Evolutionary conservation across 2,888 invertebrate species (phyloP).

Genomic region (Drosophila meridiana): DNA sequence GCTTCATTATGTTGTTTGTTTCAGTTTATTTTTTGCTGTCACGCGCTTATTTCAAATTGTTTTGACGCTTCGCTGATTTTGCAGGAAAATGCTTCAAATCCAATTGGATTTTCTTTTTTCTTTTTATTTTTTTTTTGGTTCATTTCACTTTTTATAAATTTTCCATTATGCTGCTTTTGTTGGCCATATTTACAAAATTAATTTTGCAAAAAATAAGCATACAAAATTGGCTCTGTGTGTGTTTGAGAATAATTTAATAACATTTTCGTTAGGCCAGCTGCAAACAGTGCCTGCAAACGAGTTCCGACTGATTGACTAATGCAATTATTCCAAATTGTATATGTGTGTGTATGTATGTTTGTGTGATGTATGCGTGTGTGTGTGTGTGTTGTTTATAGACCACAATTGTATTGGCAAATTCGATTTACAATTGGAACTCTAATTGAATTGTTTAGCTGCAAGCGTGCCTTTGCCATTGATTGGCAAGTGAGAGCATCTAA

Average conservation of each 20-base stretch:
- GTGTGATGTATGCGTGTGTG: neutral
- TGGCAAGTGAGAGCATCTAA: neutral
- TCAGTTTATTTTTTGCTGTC: slow-evolving; percentile 41
- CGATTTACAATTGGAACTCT: slow-evolving; percentile 1
- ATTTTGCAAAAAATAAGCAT: slow-evolving; percentile 54
- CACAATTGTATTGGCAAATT: slow-evolving; percentile 10
- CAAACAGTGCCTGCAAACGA: slow-evolving; percentile 27
- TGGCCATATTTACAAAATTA: slow-evolving; percentile 56
- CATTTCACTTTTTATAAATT: neutral
- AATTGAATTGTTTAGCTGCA: slow-evolving; percentile 11
- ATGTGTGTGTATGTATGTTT: neutral
- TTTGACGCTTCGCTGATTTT: slow-evolving; percentile 58
- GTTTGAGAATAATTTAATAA: slow-evolving; percentile 43
- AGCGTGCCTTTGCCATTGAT: neutral
- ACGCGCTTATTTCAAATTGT: slow-evolving; percentile 60
- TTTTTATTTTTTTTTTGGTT: neutral
- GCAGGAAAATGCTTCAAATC: slow-evolving; percentile 39
- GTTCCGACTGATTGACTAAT: slow-evolving; percentile 27
- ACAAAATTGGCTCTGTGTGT: slow-evolving; percentile 28
- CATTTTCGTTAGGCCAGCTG: slow-evolving; percentile 48
- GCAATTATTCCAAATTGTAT: slow-evolving; percentile 4
- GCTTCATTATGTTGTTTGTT: slow-evolving; percentile 22
- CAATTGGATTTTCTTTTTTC: slow-evolving; percentile 46
- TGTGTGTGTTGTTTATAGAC: slow-evolving; percentile 2
- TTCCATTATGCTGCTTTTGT: slow-evolving; percentile 21